Conservation (phyloP, 2,113 vertebrate genomes). For the Sorex fumeus region DNA sequence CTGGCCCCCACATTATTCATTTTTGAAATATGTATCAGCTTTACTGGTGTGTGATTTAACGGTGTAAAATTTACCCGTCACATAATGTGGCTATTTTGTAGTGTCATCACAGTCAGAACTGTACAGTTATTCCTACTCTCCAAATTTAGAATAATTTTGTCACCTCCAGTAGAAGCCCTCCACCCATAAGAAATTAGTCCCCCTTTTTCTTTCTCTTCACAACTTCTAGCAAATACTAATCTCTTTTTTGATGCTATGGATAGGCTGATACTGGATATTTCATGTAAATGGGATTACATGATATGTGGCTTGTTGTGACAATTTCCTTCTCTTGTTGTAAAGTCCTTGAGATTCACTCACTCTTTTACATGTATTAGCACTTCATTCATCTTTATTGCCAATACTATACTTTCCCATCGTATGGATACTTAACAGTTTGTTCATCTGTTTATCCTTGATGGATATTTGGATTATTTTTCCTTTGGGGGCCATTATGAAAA, state of each 20-base stretch:
- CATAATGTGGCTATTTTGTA: neutral
- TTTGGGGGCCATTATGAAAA: neutral
- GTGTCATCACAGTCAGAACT: neutral
- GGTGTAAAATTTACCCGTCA: neutral
- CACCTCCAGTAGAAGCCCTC: neutral
- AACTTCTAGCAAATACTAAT: neutral
- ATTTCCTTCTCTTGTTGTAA: slow-evolving; percentile 20
- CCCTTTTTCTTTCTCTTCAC: neutral
- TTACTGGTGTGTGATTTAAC: slow-evolving; percentile 10
- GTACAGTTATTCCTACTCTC: neutral
- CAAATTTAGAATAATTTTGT: slow-evolving; percentile 28
- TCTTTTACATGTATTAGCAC: neutral
- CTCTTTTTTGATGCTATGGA: neutral
- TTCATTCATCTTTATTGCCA: slow-evolving; percentile 45
- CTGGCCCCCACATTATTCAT: too few species aligned
- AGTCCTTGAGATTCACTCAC: slow-evolving; percentile 11
- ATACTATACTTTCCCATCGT: neutral
- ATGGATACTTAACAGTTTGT: neutral
- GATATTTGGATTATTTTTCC: neutral
- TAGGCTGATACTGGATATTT: slow-evolving; percentile 3
- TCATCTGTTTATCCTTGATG: neutral
- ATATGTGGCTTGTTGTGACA: neutral
- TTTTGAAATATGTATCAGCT: neutral
- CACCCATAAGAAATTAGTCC: neutral
- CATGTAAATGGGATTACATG: neutral